A percentile compares a stretch with the other conserved stretches of the same genome.
phyloP scores from a whole-genome alignment of 2,888 invertebrate species.

The Diaphora mendica region DNA sequence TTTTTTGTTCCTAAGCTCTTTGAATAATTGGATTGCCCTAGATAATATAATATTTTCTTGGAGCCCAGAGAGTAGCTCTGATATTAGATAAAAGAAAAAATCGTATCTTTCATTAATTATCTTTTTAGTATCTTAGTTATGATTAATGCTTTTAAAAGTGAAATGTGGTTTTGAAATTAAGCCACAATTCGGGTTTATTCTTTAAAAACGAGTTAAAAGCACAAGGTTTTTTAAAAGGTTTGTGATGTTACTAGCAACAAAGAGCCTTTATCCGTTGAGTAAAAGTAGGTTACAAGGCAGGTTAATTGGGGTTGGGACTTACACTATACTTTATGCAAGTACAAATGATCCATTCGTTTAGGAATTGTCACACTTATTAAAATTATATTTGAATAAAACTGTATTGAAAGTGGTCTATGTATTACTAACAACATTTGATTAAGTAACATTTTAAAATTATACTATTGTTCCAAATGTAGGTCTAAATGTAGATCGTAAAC shows the following conservation, averaged over 20 bases:
- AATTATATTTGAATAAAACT: slow-evolving; percentile 16
- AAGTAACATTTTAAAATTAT: not conserved
- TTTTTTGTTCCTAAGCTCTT: slow-evolving; percentile 46
- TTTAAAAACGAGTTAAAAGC: slow-evolving; percentile 26
- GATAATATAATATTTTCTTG: slow-evolving; percentile 49
- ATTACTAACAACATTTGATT: not conserved
- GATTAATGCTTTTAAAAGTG: slow-evolving; percentile 20
- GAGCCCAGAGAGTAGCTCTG: slow-evolving; percentile 16
- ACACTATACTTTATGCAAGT: slow-evolving; percentile 43
- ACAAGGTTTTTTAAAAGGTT: slow-evolving; percentile 42
- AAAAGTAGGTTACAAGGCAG: slow-evolving; percentile 55
- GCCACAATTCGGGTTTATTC: slow-evolving; percentile 21
- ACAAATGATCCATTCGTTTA: slow-evolving; percentile 36
- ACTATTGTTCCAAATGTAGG: not conserved
- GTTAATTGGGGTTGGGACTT: slow-evolving; percentile 55
- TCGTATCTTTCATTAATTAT: slow-evolving; percentile 28
- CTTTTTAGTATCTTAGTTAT: slow-evolving; percentile 13
- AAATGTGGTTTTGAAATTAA: slow-evolving; percentile 13
- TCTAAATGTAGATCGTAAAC: too few species aligned
- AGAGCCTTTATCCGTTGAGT: slow-evolving; percentile 47
- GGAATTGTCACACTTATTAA: slow-evolving; percentile 22
- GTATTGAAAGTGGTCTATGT: not conserved
- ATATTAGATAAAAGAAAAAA: slow-evolving; percentile 24
- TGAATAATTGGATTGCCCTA: slow-evolving; percentile 58
- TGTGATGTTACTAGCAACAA: slow-evolving; percentile 47